Evolutionary conservation across 2,113 vertebrate species (phyloP), one percentile per base, ranked within the genome.

Genomic region (Zosterops japonicus): DNA sequence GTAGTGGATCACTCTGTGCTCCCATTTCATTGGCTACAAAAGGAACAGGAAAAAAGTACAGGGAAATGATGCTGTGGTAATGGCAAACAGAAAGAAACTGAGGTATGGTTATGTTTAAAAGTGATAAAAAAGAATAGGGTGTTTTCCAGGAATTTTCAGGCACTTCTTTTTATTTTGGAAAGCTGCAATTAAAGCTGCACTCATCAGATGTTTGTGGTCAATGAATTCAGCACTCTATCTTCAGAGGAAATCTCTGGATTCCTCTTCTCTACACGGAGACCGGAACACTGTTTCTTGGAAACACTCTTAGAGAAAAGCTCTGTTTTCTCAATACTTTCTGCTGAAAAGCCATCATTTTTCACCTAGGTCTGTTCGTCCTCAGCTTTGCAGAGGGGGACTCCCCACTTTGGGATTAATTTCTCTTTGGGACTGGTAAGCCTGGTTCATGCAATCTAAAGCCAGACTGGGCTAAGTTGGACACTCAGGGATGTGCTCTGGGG

Each of bases 231-330:
- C 44, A 50, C 17, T 67, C 55, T 94, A 90, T 93, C 80, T 95
- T 95, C 59, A 68, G 44, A 82, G 86, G 28, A 96, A 96, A 96
- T 96, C 90, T 96, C 92, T 96, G 84, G 91, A 94, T 89, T 90
- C 76, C 53, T 87, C 29, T 78, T 74, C 85, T 87, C 56, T 69
- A 22, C 68, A 57, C 47, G 25, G 79, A 95, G 41, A 59, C 24
- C 25, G 1, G 46, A 95, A 93, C 85, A 72, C 36, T 87, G 10
- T 63, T 84, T 95, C 65, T 79, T 87, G 78, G 83, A 95, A 95
- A 61, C 39, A 36, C 39, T 93, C 50, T 10, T 29, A 18, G 36
- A 41, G 5, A 27, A n/a, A 41, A 46, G 3, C 25, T 74, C 24
- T 41, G 27, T 83, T 96, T 91, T 96, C 46, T 95, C 50, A 80